These are phyloP conservation scores for Drosophila tristis DNA, from an alignment of 1,140 invertebrate genomes.

Conservation along the genomic window DNA sequence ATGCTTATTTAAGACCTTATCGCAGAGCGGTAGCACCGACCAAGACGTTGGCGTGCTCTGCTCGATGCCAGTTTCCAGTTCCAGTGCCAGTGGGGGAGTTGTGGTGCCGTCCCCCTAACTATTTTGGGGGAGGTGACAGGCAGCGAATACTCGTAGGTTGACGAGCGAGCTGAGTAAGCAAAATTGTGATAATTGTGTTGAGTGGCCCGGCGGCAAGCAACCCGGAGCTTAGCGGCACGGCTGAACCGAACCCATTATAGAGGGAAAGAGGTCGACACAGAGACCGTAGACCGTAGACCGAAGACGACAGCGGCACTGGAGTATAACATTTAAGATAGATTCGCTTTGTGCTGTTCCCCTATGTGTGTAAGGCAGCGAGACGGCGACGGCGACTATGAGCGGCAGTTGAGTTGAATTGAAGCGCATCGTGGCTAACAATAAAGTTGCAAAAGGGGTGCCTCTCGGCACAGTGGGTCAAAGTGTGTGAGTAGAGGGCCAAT, in stretches of 20 bases:
- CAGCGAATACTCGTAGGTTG: slow-evolving; percentile 44
- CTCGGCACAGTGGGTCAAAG: slow-evolving; percentile 50
- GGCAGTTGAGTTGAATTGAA: slow-evolving; percentile 58
- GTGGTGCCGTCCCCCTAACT: background rate
- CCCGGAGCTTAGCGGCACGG: slow-evolving; percentile 29
- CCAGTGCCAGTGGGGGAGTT: slow-evolving; percentile 16
- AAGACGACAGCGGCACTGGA: slow-evolving; percentile 43
- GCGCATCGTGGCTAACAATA: slow-evolving; percentile 68
- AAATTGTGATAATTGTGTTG: slow-evolving; percentile 82
- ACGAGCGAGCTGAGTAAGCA: slow-evolving; percentile 80
- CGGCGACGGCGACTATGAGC: slow-evolving; percentile 23
- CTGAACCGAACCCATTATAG: slow-evolving; percentile 35
- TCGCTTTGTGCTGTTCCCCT: slow-evolving; percentile 21
- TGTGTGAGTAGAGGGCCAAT: background rate
- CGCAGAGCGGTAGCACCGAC: slow-evolving; percentile 60
- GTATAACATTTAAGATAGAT: slow-evolving; percentile 72
- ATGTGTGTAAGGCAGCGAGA: slow-evolving; percentile 28
- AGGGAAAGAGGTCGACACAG: slow-evolving; percentile 22
- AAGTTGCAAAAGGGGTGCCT: slow-evolving; percentile 56
- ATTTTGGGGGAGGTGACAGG: slow-evolving; percentile 45
- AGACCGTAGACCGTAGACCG: slow-evolving; percentile 8
- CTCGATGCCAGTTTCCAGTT: slow-evolving; percentile 45
- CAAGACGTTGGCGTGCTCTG: slow-evolving; percentile 54
- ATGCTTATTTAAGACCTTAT: slow-evolving; percentile 79
- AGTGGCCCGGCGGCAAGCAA: slow-evolving; percentile 42